These are phyloP conservation scores for Ptilodon capucinus DNA, from an alignment of 2,888 invertebrate species.

Conservation along the genomic window DNA sequence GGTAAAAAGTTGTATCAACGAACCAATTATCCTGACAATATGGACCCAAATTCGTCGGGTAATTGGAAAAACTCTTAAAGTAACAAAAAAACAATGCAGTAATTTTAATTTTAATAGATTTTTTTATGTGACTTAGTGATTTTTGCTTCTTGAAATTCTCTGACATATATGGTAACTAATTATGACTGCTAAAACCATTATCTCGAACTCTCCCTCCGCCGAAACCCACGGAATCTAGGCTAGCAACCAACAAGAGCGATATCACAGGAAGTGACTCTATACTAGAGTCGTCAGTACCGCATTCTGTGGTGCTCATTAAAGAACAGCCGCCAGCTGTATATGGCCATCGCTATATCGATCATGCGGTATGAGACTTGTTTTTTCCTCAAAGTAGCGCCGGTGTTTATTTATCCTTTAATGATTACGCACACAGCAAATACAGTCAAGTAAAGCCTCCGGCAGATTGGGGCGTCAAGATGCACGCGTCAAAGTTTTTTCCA, in stretches of 20 bases:
- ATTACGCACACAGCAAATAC: too few species aligned
- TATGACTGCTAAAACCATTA: background rate
- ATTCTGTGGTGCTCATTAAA: background rate
- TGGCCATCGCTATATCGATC: constrained; percentile 17
- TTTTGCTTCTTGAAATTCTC: too few species aligned
- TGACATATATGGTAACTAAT: background rate
- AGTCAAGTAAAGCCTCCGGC: too few species aligned
- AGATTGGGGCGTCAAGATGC: too few species aligned
- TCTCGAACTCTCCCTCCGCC: background rate
- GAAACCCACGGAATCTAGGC: background rate
- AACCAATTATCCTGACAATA: background rate
- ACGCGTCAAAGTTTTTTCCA: too few species aligned
- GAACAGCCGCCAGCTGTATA: constrained; percentile 7
- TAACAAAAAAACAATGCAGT: too few species aligned
- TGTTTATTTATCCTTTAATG: background rate
- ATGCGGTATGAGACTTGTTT: constrained; percentile 12
- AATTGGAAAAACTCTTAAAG: too few species aligned
- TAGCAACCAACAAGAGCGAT: background rate
- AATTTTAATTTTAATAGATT: too few species aligned
- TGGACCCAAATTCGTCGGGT: too few species aligned
- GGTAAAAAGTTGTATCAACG: background rate
- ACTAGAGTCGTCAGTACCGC: constrained; percentile 10
- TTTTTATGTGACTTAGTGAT: too few species aligned
- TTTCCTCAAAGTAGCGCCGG: background rate
- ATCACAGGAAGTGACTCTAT: background rate